These are phyloP conservation scores for Cantharis rufa DNA, from an alignment of 2,888 invertebrate species.

Conservation along the genomic window DNA sequence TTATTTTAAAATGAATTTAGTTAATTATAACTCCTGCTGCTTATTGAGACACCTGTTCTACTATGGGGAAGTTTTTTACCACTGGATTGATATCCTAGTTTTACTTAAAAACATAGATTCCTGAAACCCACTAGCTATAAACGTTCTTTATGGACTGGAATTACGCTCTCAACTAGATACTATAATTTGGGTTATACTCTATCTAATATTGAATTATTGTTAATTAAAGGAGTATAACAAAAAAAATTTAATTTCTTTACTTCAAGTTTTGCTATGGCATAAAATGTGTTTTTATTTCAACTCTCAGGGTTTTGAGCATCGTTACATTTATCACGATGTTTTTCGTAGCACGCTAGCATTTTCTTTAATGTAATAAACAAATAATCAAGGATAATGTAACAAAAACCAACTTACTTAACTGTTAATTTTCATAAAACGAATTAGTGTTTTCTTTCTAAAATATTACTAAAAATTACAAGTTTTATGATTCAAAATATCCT, in stretches of 20 bases:
- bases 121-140: no score
- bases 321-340: not conserved
- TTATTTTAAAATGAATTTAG: no score
- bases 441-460: not conserved
- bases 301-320: not conserved
- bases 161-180: no score
- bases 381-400: not conserved
- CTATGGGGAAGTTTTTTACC: no score
- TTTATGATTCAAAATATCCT: no score
- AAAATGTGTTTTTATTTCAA: not conserved
- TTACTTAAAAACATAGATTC: no score
- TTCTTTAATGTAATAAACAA: not conserved
- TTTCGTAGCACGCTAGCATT: not conserved
- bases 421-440: no score
- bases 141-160: no score
- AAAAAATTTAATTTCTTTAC: not conserved
- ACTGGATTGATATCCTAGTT: no score
- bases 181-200: no score
- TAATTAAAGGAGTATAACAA: not conserved
- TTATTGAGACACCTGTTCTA: no score
- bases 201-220: not conserved
- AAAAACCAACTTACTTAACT: not conserved
- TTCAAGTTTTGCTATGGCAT: not conserved
- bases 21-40: no score
- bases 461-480: not conserved